Evolutionary conservation across 2,797 vertebrate genomes (phyloP), one percentile per base, ranked within the genome.

Genomic region (Gymnoscopelus braueri): DNA sequence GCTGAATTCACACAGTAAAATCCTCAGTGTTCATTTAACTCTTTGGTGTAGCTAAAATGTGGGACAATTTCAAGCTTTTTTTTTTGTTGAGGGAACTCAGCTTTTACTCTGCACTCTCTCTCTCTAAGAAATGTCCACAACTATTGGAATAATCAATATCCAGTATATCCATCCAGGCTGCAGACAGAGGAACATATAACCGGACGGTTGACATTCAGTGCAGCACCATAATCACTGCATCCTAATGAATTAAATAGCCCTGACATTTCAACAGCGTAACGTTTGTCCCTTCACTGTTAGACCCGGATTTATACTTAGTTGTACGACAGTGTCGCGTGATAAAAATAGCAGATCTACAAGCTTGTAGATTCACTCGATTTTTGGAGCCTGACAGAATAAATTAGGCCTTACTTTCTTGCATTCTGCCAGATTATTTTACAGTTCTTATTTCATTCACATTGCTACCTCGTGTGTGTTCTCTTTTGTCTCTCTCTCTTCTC

Each of bases 161-260:
- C 26, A 29, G 2, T 85, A 82, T 78, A 86, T 83, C 67, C 74
- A 86, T 83, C 67, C 74, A 81, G 63, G 71, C 78, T 32, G 35
- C 69, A 2, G 65, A 77, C 69, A 2, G 65, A 77, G 68, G 77
- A 78, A 82, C 67, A 79, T 90, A 88, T 87, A 88, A 91, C 84
- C 83, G 83, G 78, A 84, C 72, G 74, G 81, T 90, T 92, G 91
- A 89, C 89, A 89, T 92, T 92, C 86, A 88, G 79, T 78, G 68
- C 77, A 70, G 75, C 8, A 5, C 77, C 85, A 84, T 89, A 78
- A 89, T 89, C 85, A 89, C 81, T 81, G 85, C 78, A 82, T 87
- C 78, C 84, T 91, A 90, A 92, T 92, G 85, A 91, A 91, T 89
- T 84, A 88, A 91, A 92, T 86, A 84, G 87, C 79, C 78, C 69